Evolutionary conservation across 2,888 invertebrate species (phyloP).

Genomic region (Cantharis flavilabris): DNA sequence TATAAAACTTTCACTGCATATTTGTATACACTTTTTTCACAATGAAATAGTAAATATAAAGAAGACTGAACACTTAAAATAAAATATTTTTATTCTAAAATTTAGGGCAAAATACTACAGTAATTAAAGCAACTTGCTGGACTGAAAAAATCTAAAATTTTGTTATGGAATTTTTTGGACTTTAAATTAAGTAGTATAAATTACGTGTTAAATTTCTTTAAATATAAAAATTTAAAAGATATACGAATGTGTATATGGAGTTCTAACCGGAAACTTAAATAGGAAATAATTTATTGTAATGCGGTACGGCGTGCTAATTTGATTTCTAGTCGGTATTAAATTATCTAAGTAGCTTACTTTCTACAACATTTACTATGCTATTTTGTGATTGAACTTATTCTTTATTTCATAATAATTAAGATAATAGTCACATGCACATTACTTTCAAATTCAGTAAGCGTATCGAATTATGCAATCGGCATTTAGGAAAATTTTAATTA

Average conservation of each 20-base stretch:
- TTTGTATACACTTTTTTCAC: no score
- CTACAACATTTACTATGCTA: slow-evolving; percentile 22
- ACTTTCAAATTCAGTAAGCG: slow-evolving; percentile 24
- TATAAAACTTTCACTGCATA: no score
- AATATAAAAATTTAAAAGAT: not conserved
- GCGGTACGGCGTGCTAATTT: not conserved
- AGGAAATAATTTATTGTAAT: slow-evolving; percentile 7
- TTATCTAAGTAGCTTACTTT: slow-evolving; percentile 17
- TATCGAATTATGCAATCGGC: slow-evolving; percentile 15
- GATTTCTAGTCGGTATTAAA: not conserved
- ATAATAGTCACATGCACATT: slow-evolving; percentile 22
- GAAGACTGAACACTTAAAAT: no score
- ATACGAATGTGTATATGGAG: not conserved
- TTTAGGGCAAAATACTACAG: no score
- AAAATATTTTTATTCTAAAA: no score
- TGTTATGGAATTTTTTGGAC: not conserved
- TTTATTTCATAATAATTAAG: slow-evolving; percentile 25
- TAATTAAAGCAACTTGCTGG: no score
- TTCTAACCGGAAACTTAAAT: not conserved
- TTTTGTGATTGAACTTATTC: slow-evolving; percentile 19
- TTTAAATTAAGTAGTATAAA: not conserved
- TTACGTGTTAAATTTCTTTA: not conserved
- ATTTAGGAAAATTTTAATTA: slow-evolving; percentile 25
- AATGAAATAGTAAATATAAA: no score
- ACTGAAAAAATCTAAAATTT: no score